These are phyloP conservation scores for Phaedon cochleariae DNA, from an alignment of 2,888 invertebrate genomes.

Conservation along the genomic window DNA sequence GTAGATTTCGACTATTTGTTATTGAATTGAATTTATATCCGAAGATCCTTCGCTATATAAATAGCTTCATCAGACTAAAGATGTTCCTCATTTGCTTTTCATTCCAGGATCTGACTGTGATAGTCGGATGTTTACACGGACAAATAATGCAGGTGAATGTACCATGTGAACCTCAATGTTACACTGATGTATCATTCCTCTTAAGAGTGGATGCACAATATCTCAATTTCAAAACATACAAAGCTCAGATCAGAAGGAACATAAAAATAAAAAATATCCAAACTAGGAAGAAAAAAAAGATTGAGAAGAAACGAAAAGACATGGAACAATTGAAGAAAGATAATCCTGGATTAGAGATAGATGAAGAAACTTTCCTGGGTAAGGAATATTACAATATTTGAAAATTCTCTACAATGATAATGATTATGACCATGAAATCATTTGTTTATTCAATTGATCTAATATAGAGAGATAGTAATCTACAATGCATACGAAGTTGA, in stretches of 20 bases:
- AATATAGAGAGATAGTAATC: too few species aligned
- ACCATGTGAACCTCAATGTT: slow-evolving; percentile 59
- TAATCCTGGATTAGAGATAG: slow-evolving; percentile 69
- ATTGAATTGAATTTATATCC: too few species aligned
- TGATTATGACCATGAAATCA: too few species aligned
- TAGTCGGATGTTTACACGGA: slow-evolving; percentile 68
- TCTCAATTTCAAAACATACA: slow-evolving; percentile 68
- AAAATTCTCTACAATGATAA: too few species aligned
- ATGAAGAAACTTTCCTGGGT: slow-evolving; percentile 71
- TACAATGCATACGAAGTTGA: too few species aligned
- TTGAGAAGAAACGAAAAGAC: slow-evolving; percentile 66
- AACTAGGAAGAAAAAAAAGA: slow-evolving; percentile 63
- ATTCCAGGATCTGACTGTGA: slow-evolving; percentile 59
- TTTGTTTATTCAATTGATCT: too few species aligned
- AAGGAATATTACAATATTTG: too few species aligned
- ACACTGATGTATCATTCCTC: slow-evolving; percentile 64
- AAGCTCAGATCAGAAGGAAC: slow-evolving; percentile 69
- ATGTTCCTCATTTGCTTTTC: too few species aligned
- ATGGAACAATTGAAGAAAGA: slow-evolving; percentile 67
- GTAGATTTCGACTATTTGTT: too few species aligned
- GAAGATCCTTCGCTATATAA: too few species aligned
- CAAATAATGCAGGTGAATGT: slow-evolving; percentile 66
- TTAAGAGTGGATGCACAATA: slow-evolving; percentile 51
- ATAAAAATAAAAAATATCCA: slow-evolving; percentile 68
- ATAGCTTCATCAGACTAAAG: too few species aligned